These are phyloP conservation scores for Leptinotarsa defecta DNA, from an alignment of 1,140 invertebrate species.

Conservation along the genomic window DNA sequence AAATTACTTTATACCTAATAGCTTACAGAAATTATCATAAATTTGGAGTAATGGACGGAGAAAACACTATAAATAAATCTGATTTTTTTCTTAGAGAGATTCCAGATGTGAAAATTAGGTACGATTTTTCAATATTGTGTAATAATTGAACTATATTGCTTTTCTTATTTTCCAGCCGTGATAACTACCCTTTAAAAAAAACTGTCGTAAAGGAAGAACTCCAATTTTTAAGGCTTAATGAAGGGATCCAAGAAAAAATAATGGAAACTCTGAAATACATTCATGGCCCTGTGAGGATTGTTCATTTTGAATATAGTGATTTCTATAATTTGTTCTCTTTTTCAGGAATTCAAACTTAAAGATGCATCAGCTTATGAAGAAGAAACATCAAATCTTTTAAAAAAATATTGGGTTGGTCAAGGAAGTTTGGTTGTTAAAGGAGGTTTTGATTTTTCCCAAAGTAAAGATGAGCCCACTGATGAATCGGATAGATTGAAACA, in stretches of 20 bases:
- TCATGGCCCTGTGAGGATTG: slow-evolving; percentile 62
- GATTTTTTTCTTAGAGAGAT: slow-evolving; percentile 52
- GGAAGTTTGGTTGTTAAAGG: slow-evolving; percentile 74
- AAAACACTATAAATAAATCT: slow-evolving; percentile 45
- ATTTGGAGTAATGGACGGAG: slow-evolving; percentile 45
- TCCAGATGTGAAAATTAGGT: slow-evolving; percentile 52
- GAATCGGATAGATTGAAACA: slow-evolving; percentile 66
- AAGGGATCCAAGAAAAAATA: slow-evolving; percentile 69
- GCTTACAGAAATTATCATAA: slow-evolving; percentile 6
- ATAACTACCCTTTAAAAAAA: slow-evolving; percentile 50
- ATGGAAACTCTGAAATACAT: slow-evolving; percentile 72
- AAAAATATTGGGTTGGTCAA: slow-evolving; percentile 74
- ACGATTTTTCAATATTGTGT: slow-evolving; percentile 28
- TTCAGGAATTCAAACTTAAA: slow-evolving; percentile 59
- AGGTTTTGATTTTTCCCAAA: slow-evolving; percentile 67
- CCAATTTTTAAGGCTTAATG: slow-evolving; percentile 67
- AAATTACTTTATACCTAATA: neutral
- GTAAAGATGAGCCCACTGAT: slow-evolving; percentile 58
- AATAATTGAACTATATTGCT: slow-evolving; percentile 14
- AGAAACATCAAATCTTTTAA: slow-evolving; percentile 67
- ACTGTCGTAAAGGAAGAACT: slow-evolving; percentile 69
- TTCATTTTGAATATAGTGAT: too few relatives aligned
- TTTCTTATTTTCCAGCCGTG: slow-evolving; percentile 35
- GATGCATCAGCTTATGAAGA: slow-evolving; percentile 62
- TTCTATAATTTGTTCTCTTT: slow-evolving; percentile 35